These are phyloP conservation scores for Raja brachyura DNA, from an alignment of 2,113 vertebrate species.

Conservation along the genomic window DNA sequence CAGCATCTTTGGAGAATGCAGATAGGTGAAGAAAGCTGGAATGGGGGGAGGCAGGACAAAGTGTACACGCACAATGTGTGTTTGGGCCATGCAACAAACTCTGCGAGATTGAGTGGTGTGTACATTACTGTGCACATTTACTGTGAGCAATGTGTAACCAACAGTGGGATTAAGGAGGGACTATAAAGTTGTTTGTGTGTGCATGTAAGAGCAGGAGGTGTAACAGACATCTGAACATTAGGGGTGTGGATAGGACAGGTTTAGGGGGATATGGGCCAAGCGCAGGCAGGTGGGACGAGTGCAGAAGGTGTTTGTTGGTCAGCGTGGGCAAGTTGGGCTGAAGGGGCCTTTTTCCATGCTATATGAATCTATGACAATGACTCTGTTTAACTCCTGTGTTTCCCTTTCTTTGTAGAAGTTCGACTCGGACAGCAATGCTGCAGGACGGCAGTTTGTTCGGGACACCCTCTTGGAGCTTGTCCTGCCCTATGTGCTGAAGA, in stretches of 20 bases:
- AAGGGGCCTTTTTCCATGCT: too few species aligned
- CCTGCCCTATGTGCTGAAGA: background rate
- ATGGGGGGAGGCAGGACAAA: background rate
- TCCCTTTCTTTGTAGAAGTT: background rate
- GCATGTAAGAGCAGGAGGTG: background rate
- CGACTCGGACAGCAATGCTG: background rate
- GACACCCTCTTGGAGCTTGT: background rate
- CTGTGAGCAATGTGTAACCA: background rate
- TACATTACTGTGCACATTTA: background rate
- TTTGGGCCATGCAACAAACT: background rate
- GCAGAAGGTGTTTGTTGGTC: too few species aligned
- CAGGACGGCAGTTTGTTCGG: background rate
- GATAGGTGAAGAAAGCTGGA: too few species aligned
- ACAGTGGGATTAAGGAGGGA: background rate
- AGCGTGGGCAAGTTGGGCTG: too few species aligned
- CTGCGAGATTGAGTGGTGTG: background rate
- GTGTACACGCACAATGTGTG: background rate
- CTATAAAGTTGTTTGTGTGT: too few species aligned
- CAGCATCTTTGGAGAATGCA: too few species aligned
- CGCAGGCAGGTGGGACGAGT: too few species aligned
- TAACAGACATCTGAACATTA: background rate
- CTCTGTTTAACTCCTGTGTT: background rate
- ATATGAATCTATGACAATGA: background rate
- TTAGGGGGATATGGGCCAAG: too few species aligned
- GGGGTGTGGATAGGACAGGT: too few species aligned